Conservation (phyloP, 2,797 vertebrate genomes). For the Paratrypauchen microcephalus region DNA sequence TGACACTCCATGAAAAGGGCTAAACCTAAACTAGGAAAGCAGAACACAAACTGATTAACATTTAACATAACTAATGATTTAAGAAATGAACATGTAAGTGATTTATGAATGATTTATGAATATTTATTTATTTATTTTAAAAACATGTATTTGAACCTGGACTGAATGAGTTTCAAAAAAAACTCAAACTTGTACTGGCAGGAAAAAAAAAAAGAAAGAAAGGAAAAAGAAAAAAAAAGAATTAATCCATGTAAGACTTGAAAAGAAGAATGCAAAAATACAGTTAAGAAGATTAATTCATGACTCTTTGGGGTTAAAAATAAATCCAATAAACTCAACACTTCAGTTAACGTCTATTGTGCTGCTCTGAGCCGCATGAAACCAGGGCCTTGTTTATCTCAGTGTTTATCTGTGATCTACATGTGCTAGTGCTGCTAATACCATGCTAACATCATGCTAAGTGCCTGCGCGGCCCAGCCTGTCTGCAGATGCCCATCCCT, state of each 20-base stretch:
- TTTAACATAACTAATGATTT: too few relatives aligned
- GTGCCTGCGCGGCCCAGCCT: constrained; percentile 84
- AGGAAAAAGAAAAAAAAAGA: neutral
- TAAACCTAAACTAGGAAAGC: neutral
- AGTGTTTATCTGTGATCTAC: neutral
- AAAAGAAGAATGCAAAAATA: neutral
- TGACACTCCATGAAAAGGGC: neutral
- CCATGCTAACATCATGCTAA: constrained; percentile 49
- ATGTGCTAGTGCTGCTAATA: constrained; percentile 22
- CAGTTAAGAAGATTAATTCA: neutral
- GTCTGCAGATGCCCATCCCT: constrained; percentile 94
- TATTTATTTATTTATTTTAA: too few relatives aligned
- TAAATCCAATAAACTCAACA: neutral
- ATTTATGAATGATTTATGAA: too few relatives aligned
- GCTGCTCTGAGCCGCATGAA: neutral
- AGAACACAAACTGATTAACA: neutral
- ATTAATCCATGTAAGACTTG: too few relatives aligned
- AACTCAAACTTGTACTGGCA: neutral
- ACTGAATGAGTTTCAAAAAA: neutral
- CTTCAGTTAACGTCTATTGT: neutral
- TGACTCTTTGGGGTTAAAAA: neutral
- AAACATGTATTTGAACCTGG: neutral
- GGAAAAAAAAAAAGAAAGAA: neutral
- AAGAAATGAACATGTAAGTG: too few relatives aligned
- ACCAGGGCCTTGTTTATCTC: neutral